A percentile compares a stretch with the other conserved stretches of the same genome.
phyloP scores from a whole-genome alignment of 2,797 vertebrate genomes.

The Dicrostonyx torquatus region DNA sequence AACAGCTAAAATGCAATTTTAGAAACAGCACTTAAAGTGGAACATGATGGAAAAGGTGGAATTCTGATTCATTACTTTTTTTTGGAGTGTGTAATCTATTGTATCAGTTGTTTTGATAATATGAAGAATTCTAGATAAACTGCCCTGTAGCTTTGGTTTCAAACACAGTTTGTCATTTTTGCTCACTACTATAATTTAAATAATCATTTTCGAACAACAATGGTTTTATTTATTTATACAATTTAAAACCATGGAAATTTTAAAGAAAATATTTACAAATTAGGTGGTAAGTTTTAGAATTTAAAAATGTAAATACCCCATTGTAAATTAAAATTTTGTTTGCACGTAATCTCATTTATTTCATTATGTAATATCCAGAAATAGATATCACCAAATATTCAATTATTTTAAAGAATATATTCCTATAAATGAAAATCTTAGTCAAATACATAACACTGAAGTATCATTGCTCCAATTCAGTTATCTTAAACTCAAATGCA shows the following conservation, averaged over 20 bases:
- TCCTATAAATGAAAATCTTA: not conserved
- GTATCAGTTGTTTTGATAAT: not conserved
- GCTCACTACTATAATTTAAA: not conserved
- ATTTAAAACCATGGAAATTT: not conserved
- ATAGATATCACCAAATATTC: not conserved
- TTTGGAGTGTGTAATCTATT: not conserved
- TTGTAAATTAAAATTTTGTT: not conserved
- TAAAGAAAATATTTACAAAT: not conserved
- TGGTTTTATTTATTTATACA: not conserved
- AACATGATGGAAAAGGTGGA: not conserved
- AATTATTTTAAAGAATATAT: not conserved
- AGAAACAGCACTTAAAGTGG: not conserved
- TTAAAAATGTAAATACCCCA: not conserved
- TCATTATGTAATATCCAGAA: not conserved
- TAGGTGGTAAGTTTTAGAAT: not conserved
- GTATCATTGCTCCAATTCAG: not conserved
- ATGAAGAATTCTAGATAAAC: not conserved
- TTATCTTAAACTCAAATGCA: not conserved
- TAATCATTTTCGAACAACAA: not conserved
- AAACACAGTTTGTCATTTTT: not conserved
- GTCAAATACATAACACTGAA: not conserved
- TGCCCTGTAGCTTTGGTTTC: not conserved
- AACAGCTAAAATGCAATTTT: not conserved
- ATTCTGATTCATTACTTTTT: not conserved
- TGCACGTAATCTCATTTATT: not conserved